Evolutionary conservation across 2,113 vertebrate species (phyloP), one percentile per base, ranked within the genome.

Genomic region (Cacatua alba): DNA sequence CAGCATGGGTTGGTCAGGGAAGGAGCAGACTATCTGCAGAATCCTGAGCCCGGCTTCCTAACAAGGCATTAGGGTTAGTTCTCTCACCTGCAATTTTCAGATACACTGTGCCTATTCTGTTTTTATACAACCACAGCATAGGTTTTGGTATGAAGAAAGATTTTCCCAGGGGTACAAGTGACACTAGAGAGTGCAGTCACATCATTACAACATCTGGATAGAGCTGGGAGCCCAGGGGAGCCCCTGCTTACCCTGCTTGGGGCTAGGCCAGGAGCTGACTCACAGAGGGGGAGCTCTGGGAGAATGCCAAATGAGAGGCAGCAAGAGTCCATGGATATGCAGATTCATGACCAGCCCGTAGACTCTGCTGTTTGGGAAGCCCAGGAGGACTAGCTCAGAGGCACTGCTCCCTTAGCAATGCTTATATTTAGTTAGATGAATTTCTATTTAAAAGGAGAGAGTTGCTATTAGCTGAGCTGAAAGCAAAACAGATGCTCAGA

Each of bases 401-500:
- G 39, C 65, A 25, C 18, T 75, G 26, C 20, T 63, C 25, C 69
- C 77, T 68, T 11, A 44, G 83, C 84, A 48, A 64, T 68, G 65
- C 33, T 62, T 72, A 44, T 51, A 41, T 64, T 87, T 80, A 91
- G 77, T 68, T 81, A 94, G 84, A 84, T 44, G 65, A 71, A 84
- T 94, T 91, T 90, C 80, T 95, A 13, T 43, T 68, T 26, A 31
- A 49, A 75, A 86, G 63, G 74, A 74, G 72, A 72, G 31, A 59
- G 39, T 51, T 81, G 33, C 83, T 63, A 35, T 48, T 81, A 82
- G 64, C 75, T 69, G 88, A 94, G 92, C 78, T 75, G 88, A 94
- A 91, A 79, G 67, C 49, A 81, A 91, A 93, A 52, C 92, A 94
- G 91, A 95, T 93, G 94, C 68, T 93, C 70, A 78, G 44, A 88